Conservation (phyloP, 2,113 vertebrate genomes). For the Upupa epops region DNA sequence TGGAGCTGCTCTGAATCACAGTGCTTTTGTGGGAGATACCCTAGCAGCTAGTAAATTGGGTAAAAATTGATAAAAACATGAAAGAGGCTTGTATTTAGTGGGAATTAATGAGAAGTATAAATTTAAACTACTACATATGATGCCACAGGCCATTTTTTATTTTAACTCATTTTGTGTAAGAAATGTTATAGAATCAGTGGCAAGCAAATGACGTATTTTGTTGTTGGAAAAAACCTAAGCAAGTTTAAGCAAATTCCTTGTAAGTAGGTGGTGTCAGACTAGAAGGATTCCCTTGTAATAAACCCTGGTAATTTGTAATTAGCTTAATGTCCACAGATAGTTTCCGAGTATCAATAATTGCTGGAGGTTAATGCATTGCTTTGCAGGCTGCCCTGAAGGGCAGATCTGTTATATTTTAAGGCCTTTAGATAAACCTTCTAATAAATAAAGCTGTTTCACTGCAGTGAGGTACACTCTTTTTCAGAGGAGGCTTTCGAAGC, state of each 20-base stretch:
- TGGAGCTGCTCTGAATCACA: not conserved
- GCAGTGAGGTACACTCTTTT: not conserved
- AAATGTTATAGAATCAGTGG: not conserved
- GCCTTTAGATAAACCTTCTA: not conserved
- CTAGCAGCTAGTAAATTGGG: not conserved
- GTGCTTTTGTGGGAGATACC: not conserved
- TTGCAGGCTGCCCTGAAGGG: not conserved
- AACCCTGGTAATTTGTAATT: not conserved
- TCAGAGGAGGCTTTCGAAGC: not conserved
- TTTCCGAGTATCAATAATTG: not conserved
- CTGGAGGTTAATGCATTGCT: not conserved
- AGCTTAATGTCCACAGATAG: not conserved
- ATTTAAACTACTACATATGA: not conserved
- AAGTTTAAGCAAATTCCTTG: not conserved
- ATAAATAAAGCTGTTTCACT: not conserved
- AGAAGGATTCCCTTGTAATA: not conserved
- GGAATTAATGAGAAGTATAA: not conserved
- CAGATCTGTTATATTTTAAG: conserved; percentile 11
- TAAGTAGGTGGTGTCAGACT: not conserved
- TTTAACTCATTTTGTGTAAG: not conserved
- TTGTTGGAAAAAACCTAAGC: not conserved
- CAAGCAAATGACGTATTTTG: not conserved
- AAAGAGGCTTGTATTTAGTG: not conserved
- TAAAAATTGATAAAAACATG: not conserved
- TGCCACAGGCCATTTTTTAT: not conserved